Evolutionary conservation across 1,140 invertebrate genomes (phyloP), one percentile per base, ranked within the genome.

Genomic region (Zaprionus ornatus): DNA sequence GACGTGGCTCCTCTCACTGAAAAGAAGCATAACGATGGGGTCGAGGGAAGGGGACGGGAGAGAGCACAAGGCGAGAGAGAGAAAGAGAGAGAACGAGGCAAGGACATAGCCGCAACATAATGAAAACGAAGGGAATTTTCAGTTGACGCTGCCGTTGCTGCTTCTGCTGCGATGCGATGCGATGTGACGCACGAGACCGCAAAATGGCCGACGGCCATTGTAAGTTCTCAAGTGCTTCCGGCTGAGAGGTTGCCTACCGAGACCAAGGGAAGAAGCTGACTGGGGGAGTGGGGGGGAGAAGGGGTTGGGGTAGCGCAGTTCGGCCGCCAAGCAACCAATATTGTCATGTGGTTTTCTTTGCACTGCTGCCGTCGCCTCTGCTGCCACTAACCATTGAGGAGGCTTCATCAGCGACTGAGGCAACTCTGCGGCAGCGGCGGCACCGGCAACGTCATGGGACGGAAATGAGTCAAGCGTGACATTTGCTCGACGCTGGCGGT

Each of bases 181-280:
- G 72, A 74, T 74, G 72, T 74, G 76, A 83, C 77, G 75, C 83
- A 87, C 77, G 84, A 90, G 87, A 85, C 88, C 88, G 87, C 82
- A 77, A 76, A 91, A 80, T 78, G 76, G 61, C 84, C 72, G 71
- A 48, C 77, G 90, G 88, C 79, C 80, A 85, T 82, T 82, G 85
- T 81, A 88, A 90, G 77, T 90, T 91, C 90, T 91, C 88, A 91
- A 91, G 79, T 91, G 88, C 88, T 91, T 91, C 88, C 88, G 88
- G 88, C 88, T 82, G 88, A 82, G 77, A 64, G 83, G 85, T 78
- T 88, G 84, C 84, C 83, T 82, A 87, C 76, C 83, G 45, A 74
- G 42, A 54, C 27, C 64, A 66, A 17, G 48, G 54, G n/a, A 45
- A 45, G 40, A 12, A 32, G 29, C 29, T 32, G 29, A 32, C 29